phyloP scores from a whole-genome alignment of 2,888 invertebrate species.

The Leptogaster cylindrica region DNA sequence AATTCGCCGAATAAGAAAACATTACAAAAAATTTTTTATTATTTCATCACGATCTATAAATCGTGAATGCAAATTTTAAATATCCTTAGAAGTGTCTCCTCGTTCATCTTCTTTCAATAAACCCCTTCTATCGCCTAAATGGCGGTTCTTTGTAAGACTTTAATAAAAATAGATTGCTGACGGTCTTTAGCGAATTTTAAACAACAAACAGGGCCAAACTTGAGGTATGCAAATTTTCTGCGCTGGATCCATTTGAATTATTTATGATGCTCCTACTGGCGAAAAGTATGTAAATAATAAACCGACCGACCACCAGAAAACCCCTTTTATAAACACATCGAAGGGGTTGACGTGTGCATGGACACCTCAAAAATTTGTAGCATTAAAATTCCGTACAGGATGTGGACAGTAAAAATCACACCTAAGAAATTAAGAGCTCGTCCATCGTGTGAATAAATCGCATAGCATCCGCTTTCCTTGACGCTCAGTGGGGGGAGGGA shows the following conservation, averaged over 20 bases:
- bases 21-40: no score
- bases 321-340: constrained; percentile 1
- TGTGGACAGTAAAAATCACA: constrained; percentile 17
- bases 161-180: constrained; percentile 1
- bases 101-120: no score
- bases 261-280: constrained; percentile 11
- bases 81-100: no score
- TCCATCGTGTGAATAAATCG: constrained; percentile 22
- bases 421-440: constrained; percentile 30
- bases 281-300: constrained; percentile 13
- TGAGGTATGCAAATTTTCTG: constrained; percentile 7
- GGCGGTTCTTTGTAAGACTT: no score
- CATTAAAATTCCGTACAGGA: constrained; percentile 30
- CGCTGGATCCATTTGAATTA: constrained; percentile 17
- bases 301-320: neutral
- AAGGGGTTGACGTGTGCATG: neutral
- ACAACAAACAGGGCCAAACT: neutral
- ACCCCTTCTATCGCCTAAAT: no score
- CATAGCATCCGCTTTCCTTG: neutral
- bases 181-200: neutral
- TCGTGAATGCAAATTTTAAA: no score
- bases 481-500: neutral
- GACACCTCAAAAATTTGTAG: constrained; percentile 19
- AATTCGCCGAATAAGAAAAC: no score
- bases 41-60: no score